Evolutionary conservation across 1,140 invertebrate genomes (phyloP).

Genomic region (Ceratina calcarata): DNA sequence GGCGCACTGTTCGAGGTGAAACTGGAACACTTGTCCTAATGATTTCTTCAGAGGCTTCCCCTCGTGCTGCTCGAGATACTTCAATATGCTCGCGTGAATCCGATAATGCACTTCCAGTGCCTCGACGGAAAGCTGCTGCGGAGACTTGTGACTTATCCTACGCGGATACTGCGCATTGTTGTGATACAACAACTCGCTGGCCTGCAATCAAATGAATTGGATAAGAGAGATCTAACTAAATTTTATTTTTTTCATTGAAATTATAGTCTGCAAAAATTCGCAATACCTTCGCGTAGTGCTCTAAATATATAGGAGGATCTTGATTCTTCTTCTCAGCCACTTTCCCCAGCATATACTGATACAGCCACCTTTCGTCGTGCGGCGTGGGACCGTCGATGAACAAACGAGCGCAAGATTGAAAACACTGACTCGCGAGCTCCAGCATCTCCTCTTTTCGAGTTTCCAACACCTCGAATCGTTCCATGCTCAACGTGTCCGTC

Average conservation of each 20-base stretch:
- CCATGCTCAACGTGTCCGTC: slow-evolving; percentile 88
- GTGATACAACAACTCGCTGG: slow-evolving; percentile 87
- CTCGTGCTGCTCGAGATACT: slow-evolving; percentile 88
- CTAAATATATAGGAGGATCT: slow-evolving; percentile 86
- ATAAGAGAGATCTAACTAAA: too few relatives aligned
- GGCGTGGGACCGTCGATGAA: slow-evolving; percentile 79
- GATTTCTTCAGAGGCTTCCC: slow-evolving; percentile 79
- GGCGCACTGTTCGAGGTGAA: slow-evolving; percentile 74
- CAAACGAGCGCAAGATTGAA: slow-evolving; percentile 85
- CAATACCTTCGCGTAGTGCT: slow-evolving; percentile 87
- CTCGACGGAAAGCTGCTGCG: slow-evolving; percentile 92
- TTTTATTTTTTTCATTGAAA: neutral
- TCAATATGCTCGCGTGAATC: slow-evolving; percentile 92
- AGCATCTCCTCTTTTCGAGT: slow-evolving; percentile 90
- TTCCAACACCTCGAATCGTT: slow-evolving; percentile 88
- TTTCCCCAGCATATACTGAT: slow-evolving; percentile 96
- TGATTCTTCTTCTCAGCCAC: slow-evolving; percentile 91
- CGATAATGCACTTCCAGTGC: slow-evolving; percentile 92
- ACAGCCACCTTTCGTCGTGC: slow-evolving; percentile 92
- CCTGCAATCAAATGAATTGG: slow-evolving; percentile 74
- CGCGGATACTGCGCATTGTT: slow-evolving; percentile 92
- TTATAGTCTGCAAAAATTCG: slow-evolving; percentile 27
- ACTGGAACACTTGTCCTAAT: slow-evolving; percentile 71
- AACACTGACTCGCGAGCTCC: slow-evolving; percentile 88
- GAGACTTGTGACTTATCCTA: slow-evolving; percentile 91